phyloP scores from a whole-genome alignment of 2,888 invertebrate genomes.

The Palloptera scutellata region DNA sequence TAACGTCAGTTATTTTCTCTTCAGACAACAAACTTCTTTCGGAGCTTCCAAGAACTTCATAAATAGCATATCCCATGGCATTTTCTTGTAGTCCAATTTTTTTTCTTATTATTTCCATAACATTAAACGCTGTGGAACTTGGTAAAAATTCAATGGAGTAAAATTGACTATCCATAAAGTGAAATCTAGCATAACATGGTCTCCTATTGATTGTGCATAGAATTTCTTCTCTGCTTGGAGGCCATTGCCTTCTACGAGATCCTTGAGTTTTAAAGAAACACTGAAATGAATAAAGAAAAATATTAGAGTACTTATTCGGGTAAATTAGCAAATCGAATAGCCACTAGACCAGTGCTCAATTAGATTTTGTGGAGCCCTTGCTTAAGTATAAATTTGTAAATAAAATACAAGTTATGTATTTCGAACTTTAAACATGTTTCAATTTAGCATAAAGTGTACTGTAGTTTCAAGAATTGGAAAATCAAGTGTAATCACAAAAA shows the following conservation, averaged over 20 bases:
- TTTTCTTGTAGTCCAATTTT: slow-evolving; percentile 77
- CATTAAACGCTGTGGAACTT: slow-evolving; percentile 88
- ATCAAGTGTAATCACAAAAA: too few relatives aligned
- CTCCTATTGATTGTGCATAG: slow-evolving; percentile 90
- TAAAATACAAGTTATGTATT: too few relatives aligned
- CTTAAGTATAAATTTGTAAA: too few relatives aligned
- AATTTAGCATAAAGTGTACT: too few relatives aligned
- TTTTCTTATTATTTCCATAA: slow-evolving; percentile 84
- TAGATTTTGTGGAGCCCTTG: too few relatives aligned
- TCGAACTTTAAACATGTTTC: too few relatives aligned
- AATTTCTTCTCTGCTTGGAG: slow-evolving; percentile 91
- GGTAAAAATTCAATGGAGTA: slow-evolving; percentile 95
- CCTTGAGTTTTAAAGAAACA: slow-evolving; percentile 78
- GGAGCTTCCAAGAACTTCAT: slow-evolving; percentile 87
- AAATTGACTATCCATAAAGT: slow-evolving; percentile 94
- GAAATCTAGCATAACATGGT: slow-evolving; percentile 88
- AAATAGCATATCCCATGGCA: slow-evolving; percentile 82
- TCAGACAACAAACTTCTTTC: slow-evolving; percentile 85
- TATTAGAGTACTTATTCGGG: neutral
- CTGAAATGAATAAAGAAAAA: slow-evolving; percentile 56
- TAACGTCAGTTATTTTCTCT: slow-evolving; percentile 92
- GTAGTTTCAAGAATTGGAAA: too few relatives aligned
- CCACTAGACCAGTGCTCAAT: too few relatives aligned
- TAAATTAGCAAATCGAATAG: too few relatives aligned
- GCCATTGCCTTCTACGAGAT: slow-evolving; percentile 82